phyloP scores from a whole-genome alignment of 2,113 vertebrate species.

The Mastomys natalensis region DNA sequence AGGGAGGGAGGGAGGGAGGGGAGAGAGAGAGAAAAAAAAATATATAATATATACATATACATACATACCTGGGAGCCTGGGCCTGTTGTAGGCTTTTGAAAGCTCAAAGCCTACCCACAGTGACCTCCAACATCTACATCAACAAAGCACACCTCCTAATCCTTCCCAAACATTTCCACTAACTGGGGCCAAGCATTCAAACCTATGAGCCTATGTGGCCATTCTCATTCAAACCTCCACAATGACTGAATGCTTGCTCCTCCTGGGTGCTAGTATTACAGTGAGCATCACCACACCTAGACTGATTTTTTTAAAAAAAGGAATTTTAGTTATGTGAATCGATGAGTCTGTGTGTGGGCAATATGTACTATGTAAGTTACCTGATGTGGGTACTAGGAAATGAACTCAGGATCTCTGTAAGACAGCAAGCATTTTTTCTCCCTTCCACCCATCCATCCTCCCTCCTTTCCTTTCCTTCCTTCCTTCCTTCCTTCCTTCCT shows the following conservation, averaged over 20 bases:
- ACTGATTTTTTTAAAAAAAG: background rate
- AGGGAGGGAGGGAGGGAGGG: no score
- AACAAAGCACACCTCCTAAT: background rate
- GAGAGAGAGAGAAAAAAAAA: no score
- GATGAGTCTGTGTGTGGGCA: background rate
- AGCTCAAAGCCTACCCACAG: background rate
- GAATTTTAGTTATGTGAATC: background rate
- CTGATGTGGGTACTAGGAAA: background rate
- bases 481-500: background rate
- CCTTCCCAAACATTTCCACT: background rate
- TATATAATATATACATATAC: no score
- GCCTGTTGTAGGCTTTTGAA: background rate
- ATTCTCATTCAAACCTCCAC: background rate
- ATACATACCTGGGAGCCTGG: background rate
- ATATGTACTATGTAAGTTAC: background rate
- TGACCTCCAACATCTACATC: background rate
- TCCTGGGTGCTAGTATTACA: background rate
- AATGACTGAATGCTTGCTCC: background rate
- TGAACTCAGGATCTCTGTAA: background rate
- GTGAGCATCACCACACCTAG: background rate
- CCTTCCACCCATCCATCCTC: no score
- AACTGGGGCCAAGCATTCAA: background rate
- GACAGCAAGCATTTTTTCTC: background rate
- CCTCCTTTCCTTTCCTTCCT: rapidly evolving
- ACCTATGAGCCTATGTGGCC: background rate